A percentile compares a stretch with the other conserved stretches of the same genome.
Evolutionary conservation across 2,113 vertebrate species (phyloP).

Genomic region (Phyllostomus hastatus): DNA sequence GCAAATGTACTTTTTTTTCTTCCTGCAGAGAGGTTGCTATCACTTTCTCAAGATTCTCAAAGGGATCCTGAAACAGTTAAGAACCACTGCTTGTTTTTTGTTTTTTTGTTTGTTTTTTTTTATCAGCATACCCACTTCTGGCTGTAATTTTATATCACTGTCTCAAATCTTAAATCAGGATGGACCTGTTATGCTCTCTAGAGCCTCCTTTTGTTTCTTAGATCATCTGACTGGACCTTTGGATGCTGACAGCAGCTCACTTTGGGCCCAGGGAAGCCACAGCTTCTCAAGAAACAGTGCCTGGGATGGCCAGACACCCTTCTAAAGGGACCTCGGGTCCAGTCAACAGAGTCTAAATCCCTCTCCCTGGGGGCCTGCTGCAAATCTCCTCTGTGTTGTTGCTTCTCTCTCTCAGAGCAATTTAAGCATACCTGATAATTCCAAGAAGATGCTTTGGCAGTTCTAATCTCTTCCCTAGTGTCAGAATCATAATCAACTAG

Average conservation of each 20-base stretch:
- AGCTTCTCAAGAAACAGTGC: background rate
- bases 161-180: background rate
- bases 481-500: constrained; percentile 36
- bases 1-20: background rate
- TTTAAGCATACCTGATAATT: background rate
- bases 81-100: background rate
- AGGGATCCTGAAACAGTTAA: background rate
- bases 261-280: background rate
- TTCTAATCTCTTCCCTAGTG: background rate
- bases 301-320: background rate
- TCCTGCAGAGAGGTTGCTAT: background rate
- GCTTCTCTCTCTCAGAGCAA: background rate
- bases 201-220: background rate
- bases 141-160: background rate
- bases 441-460: background rate
- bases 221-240: background rate
- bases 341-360: background rate
- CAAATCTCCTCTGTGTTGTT: background rate
- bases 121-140: background rate
- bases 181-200: background rate
- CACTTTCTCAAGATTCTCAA: background rate
- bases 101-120: background rate
- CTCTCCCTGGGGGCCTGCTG: background rate
- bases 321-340: background rate
- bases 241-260: background rate